Evolutionary conservation across 2,888 invertebrate genomes (phyloP).

Genomic region (Ophion obscuratus): DNA sequence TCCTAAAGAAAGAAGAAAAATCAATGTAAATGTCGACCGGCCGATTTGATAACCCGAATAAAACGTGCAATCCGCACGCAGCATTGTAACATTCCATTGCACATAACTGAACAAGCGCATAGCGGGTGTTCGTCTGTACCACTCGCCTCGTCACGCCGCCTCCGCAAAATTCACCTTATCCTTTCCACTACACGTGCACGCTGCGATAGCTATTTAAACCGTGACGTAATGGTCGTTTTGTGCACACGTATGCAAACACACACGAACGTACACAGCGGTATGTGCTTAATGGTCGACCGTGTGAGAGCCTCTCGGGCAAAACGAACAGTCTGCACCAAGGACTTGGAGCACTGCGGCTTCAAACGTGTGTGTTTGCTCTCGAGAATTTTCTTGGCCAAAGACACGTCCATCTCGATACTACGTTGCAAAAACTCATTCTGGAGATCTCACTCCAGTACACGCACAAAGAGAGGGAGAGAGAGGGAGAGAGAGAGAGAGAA

Average conservation of each 20-base stretch:
- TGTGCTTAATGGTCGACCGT: constrained; percentile 16
- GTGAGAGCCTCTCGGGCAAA: constrained; percentile 46
- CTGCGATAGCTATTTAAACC: constrained; percentile 61
- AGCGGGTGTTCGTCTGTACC: constrained; percentile 54
- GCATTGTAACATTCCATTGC: neutral
- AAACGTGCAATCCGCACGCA: neutral
- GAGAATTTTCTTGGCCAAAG: constrained; percentile 40
- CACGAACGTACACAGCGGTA: neutral
- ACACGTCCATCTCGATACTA: constrained; percentile 39
- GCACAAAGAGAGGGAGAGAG: no score
- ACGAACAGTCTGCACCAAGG: constrained; percentile 52
- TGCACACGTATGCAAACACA: neutral
- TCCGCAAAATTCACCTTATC: constrained; percentile 50
- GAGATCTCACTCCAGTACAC: constrained; percentile 1
- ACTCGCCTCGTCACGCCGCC: constrained; percentile 44
- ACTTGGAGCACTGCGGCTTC: constrained; percentile 17
- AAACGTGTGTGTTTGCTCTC: constrained; percentile 27
- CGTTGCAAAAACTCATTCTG: constrained; percentile 34
- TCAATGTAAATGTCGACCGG: neutral
- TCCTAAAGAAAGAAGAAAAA: no score
- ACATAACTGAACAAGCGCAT: neutral
- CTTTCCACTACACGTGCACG: constrained; percentile 41
- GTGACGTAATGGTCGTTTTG: constrained; percentile 61
- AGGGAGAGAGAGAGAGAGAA: neutral
- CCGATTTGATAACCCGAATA: no score